Percentiles rank a stretch among this genome's conserved stretches.
Evolutionary conservation across 2,888 invertebrate genomes (phyloP).

Genomic region (Heliconius hortense): DNA sequence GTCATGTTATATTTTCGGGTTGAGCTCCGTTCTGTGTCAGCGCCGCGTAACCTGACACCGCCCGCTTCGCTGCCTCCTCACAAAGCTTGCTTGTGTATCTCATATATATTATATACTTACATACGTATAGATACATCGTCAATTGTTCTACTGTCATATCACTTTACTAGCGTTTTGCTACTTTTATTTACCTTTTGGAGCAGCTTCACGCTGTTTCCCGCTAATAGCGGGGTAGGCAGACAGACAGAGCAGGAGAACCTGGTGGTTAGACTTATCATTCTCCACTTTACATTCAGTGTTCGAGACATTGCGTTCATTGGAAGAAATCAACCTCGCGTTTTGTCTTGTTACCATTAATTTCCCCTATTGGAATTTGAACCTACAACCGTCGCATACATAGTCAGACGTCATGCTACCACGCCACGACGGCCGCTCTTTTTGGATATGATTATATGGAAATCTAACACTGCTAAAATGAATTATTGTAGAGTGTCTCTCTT

Average conservation of each 20-base stretch:
- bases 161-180: constrained; percentile 7
- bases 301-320: neutral
- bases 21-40: constrained; percentile 23
- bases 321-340: neutral
- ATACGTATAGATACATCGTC: neutral
- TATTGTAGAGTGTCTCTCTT: too few relatives aligned
- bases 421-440: too few relatives aligned
- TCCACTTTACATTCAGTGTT: neutral
- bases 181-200: neutral
- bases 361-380: neutral
- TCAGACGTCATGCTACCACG: too few relatives aligned
- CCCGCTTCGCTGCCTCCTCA: constrained; percentile 17
- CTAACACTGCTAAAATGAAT: too few relatives aligned
- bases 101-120: neutral
- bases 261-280: neutral
- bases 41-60: constrained; percentile 10
- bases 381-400: neutral
- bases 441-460: too few relatives aligned
- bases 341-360: neutral
- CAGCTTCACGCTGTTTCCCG: neutral
- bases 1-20: constrained; percentile 31
- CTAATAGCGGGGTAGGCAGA: neutral
- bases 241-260: too few relatives aligned
- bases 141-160: neutral
- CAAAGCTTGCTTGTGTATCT: constrained; percentile 11